Conservation (phyloP, 2,797 vertebrate species). For the Fundulus diaphanus region DNA sequence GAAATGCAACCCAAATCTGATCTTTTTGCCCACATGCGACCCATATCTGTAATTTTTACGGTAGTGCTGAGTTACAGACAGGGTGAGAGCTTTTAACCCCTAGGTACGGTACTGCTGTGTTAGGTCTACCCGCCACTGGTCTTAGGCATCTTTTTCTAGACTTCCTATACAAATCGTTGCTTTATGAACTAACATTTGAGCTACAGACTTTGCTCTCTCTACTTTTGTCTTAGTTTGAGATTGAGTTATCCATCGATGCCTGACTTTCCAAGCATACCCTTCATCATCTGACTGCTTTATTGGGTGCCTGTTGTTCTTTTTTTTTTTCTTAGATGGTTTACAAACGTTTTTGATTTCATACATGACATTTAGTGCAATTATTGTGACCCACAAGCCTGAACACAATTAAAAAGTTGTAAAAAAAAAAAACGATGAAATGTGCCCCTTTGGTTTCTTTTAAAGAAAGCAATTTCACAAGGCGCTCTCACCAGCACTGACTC, state of each 20-base stretch:
- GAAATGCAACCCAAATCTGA: no score
- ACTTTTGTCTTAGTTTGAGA: not conserved
- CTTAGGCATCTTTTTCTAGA: no score
- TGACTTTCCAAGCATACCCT: not conserved
- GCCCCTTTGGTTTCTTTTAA: conserved; percentile 51
- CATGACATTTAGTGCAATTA: not conserved
- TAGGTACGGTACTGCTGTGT: no score
- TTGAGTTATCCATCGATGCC: not conserved
- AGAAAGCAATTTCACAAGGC: conserved; percentile 69
- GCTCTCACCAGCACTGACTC: conserved; percentile 62
- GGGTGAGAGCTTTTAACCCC: no score
- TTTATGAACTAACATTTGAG: not conserved
- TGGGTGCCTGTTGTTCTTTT: not conserved
- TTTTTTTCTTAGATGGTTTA: not conserved
- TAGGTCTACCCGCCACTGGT: no score
- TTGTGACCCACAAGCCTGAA: not conserved
- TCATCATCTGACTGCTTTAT: not conserved
- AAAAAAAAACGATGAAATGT: not conserved
- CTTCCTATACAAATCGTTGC: not conserved
- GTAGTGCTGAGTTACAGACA: no score
- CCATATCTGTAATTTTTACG: no score
- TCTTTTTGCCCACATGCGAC: no score
- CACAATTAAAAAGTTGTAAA: not conserved
- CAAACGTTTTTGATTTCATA: not conserved
- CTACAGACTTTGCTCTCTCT: not conserved